These are phyloP conservation scores for Furcula furcula DNA, from an alignment of 2,888 invertebrate genomes.

Conservation along the genomic window DNA sequence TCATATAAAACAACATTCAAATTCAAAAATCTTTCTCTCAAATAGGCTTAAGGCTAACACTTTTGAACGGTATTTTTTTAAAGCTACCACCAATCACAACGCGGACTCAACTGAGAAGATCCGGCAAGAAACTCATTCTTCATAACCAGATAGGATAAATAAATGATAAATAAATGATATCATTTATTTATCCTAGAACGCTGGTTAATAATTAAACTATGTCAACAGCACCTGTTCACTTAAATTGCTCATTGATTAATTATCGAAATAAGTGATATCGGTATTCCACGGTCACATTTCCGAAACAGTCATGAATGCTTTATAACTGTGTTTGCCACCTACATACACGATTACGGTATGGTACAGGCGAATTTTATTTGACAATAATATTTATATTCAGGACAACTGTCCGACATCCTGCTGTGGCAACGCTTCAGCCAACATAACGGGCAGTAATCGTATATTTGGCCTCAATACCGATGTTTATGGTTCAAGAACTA, in stretches of 20 bases:
- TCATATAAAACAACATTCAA: too few species aligned
- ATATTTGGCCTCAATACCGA: conserved; percentile 45
- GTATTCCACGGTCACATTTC: conserved; percentile 22
- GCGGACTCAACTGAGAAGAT: too few species aligned
- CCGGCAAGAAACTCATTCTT: too few species aligned
- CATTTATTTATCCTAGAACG: too few species aligned
- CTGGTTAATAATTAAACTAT: too few species aligned
- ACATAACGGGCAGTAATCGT: conserved; percentile 51
- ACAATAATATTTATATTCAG: conserved; percentile 62
- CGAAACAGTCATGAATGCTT: conserved; percentile 12
- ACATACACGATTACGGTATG: conserved; percentile 14
- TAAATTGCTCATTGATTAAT: conserved; percentile 42
- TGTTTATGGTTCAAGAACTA: conserved; percentile 31
- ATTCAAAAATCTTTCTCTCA: too few species aligned
- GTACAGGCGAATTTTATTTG: conserved; percentile 42
- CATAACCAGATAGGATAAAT: too few species aligned
- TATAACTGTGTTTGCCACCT: conserved; percentile 32
- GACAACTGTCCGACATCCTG: conserved; percentile 54
- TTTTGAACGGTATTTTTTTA: too few species aligned
- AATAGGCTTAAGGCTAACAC: too few species aligned
- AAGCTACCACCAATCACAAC: too few species aligned
- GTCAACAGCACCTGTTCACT: conserved; percentile 33
- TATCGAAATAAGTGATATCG: conserved; percentile 37
- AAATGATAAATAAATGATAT: too few species aligned
- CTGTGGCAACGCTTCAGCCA: conserved; percentile 50